Evolutionary conservation across 2,113 vertebrate genomes (phyloP).

Genomic region (Poeciliopsis occidentalis): DNA sequence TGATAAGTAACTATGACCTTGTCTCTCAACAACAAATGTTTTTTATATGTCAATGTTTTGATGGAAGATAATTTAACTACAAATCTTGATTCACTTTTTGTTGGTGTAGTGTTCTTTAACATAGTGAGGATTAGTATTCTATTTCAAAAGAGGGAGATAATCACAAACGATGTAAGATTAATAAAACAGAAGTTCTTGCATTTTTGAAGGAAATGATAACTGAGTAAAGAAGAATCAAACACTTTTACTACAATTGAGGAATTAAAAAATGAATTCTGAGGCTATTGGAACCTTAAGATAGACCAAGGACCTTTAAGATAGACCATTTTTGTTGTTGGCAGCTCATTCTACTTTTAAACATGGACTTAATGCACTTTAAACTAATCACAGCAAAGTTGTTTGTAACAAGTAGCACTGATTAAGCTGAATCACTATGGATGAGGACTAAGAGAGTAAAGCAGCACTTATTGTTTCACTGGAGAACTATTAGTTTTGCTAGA

Average conservation of each 20-base stretch:
- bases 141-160: neutral
- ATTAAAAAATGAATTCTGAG: no score
- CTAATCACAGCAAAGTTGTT: no score
- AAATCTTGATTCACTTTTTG: neutral
- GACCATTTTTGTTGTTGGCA: no score
- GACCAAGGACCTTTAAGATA: no score
- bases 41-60: constrained; percentile 4
- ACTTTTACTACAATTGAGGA: no score
- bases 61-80: constrained; percentile 12
- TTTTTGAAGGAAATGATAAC: no score
- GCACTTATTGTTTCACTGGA: neutral
- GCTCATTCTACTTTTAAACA: no score
- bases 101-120: neutral
- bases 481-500: neutral
- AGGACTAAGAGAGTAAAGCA: neutral
- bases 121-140: neutral
- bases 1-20: neutral
- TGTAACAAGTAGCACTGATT: no score
- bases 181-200: neutral
- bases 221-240: no score
- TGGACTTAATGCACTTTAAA: no score
- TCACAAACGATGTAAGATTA: neutral
- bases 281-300: no score
- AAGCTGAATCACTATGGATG: constrained; percentile 9
- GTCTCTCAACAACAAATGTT: neutral